These are phyloP conservation scores for Urocolius indicus DNA, from an alignment of 2,113 vertebrate species.

Conservation along the genomic window DNA sequence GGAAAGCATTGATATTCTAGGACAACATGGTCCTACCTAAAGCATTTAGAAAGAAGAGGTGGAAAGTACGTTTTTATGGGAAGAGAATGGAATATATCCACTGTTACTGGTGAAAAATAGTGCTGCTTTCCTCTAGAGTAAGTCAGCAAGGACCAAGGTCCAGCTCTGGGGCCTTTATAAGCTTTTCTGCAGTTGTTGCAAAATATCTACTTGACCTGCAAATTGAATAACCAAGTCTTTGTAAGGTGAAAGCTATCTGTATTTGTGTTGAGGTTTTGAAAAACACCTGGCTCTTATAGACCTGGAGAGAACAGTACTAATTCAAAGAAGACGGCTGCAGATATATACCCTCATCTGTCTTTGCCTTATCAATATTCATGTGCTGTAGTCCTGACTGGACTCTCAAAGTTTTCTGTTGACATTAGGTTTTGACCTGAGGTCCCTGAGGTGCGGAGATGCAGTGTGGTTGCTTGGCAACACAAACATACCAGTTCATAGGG, in stretches of 20 bases:
- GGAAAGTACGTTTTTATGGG: neutral
- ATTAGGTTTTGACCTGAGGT: slow-evolving; percentile 5
- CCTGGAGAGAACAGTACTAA: neutral
- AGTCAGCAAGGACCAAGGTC: neutral
- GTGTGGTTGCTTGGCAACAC: slow-evolving; percentile 1
- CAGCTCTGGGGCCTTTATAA: neutral
- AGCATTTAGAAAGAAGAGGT: neutral
- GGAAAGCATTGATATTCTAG: neutral
- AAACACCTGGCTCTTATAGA: neutral
- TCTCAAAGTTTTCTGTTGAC: slow-evolving; percentile 27
- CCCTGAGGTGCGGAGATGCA: neutral
- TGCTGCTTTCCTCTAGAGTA: neutral
- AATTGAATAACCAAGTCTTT: neutral
- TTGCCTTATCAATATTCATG: slow-evolving; percentile 20
- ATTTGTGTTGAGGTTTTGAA: neutral
- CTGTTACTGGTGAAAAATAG: neutral
- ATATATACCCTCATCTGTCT: neutral
- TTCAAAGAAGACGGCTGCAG: neutral
- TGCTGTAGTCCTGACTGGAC: neutral
- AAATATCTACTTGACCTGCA: neutral
- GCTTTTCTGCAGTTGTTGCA: neutral
- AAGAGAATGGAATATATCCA: neutral
- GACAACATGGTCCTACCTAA: neutral
- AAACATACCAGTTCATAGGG: neutral
- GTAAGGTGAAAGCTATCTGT: neutral